Evolutionary conservation across 2,797 vertebrate species (phyloP).

Genomic region (Propithecus deckenii): DNA sequence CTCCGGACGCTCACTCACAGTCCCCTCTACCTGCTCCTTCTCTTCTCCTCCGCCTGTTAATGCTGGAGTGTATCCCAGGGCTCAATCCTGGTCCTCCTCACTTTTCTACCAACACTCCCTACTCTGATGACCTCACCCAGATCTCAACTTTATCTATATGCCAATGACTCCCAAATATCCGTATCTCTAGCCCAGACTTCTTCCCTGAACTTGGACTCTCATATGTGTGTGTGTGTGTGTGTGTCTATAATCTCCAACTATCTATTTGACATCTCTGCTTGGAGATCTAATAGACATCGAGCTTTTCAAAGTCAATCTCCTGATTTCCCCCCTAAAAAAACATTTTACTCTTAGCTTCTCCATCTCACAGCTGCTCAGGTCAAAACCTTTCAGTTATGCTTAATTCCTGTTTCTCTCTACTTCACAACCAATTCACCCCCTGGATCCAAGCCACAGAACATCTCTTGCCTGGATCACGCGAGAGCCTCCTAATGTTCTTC

Average conservation of each 20-base stretch:
- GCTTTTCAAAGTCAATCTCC: not conserved
- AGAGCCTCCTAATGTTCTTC: not conserved
- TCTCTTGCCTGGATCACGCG: not conserved
- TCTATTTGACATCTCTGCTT: not conserved
- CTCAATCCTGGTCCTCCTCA: not conserved
- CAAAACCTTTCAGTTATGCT: not conserved
- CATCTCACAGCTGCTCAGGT: not conserved
- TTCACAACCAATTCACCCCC: not conserved
- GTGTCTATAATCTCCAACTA: not conserved
- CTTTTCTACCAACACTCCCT: not conserved
- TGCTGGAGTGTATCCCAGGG: not conserved
- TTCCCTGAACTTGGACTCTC: not conserved
- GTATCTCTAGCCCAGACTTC: not conserved
- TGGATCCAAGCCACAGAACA: not conserved
- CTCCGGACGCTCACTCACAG: not conserved
- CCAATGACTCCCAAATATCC: not conserved
- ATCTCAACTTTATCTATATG: not conserved
- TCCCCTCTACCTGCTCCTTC: not conserved
- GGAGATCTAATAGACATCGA: not conserved
- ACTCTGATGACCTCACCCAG: not conserved
- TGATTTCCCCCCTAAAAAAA: not conserved
- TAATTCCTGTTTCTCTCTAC: not conserved
- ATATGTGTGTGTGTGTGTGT: too few relatives aligned
- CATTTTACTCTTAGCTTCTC: not conserved
- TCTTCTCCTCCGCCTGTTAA: not conserved